A percentile compares a stretch with the other conserved stretches of the same genome.
Conservation (phyloP, 2,888 invertebrate species). For the Pasiphila rectangulata region DNA sequence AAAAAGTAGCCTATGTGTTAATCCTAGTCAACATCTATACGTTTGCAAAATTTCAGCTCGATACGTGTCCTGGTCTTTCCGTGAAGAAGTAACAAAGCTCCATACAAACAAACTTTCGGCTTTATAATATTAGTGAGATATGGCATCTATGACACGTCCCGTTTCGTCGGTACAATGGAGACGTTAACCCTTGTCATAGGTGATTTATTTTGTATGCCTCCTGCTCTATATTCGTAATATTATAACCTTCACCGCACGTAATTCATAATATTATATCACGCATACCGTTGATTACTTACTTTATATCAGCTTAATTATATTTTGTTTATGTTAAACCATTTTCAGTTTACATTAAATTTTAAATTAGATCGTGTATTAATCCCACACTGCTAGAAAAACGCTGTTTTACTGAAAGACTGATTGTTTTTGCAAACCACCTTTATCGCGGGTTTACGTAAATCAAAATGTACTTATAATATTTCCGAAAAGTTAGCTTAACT, state of each 20-base stretch:
- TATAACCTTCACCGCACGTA: conserved; percentile 1
- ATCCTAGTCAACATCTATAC: too few relatives aligned
- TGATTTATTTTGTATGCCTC: conserved; percentile 27
- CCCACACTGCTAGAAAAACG: background rate
- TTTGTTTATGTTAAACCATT: background rate
- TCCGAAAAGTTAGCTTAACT: conserved; percentile 21
- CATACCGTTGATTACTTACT: background rate
- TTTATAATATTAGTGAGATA: too few relatives aligned
- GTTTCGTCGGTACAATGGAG: conserved; percentile 22
- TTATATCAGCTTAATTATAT: background rate
- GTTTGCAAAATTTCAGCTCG: too few relatives aligned
- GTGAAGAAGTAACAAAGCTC: too few relatives aligned
- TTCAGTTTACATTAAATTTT: too few relatives aligned
- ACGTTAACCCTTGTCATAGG: conserved; percentile 27
- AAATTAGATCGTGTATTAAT: too few relatives aligned
- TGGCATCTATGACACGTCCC: conserved; percentile 20
- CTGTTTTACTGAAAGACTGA: background rate
- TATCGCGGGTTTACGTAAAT: background rate
- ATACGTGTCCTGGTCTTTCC: too few relatives aligned
- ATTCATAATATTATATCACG: conserved; percentile 7
- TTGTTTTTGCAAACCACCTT: background rate
- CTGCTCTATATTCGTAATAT: conserved; percentile 19
- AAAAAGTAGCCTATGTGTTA: too few relatives aligned
- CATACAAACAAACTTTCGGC: too few relatives aligned
- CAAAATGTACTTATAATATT: conserved; percentile 11